Base-by-base conservation (phyloP, 2,113 vertebrate genomes). In the Sakesphorus luctuosus region DNA sequence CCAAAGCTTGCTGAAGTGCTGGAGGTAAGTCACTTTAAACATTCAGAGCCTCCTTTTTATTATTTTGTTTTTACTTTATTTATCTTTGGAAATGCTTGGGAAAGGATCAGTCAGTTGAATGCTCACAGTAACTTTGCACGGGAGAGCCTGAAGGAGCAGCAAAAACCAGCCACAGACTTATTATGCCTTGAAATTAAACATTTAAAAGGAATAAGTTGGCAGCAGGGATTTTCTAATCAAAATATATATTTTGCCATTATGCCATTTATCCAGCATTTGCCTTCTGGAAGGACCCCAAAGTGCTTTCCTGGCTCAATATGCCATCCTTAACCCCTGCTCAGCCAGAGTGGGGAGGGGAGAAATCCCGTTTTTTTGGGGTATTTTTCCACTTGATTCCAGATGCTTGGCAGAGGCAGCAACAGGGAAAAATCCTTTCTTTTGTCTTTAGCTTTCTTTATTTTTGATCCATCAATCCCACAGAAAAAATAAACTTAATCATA, bases 311-410 rank as follows among this genome's bases (percentile, higher is more conserved):
- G 73, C 78, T 87, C 78, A 38, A 24, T 0, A 14, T 85, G 46
- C 33, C 63, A 20, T 3, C 38, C 16, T 80, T 90, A 94, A 74
- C 46, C 53, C 66, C 19, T 0, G 5, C 20, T 76, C 25, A 43
- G 31, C 61, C 1, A 0, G 11, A 0, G 1, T 3, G 1, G 28
- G 38, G 40, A 36, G 25, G 6, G 18, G 13, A 74, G 28, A 67
- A 92, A 89, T 89, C 24, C 35, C 26, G 9, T 47, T 89, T 90
- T 84, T 47, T 6, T 3, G 24, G 24, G 24, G 18, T 36, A 8
- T 69, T 95, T 82, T 88, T 72, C 72, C 47, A n/a, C 62, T 56
- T 3, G 4, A 13, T 67, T 43, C 31, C 1, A 0, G 40, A 18
- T 84, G 21, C n/a, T 53, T 25, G 26, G 11, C 3, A 2, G 9